Base-by-base conservation (phyloP, 2,797 vertebrate species). In the Sphenodon punctatus region DNA sequence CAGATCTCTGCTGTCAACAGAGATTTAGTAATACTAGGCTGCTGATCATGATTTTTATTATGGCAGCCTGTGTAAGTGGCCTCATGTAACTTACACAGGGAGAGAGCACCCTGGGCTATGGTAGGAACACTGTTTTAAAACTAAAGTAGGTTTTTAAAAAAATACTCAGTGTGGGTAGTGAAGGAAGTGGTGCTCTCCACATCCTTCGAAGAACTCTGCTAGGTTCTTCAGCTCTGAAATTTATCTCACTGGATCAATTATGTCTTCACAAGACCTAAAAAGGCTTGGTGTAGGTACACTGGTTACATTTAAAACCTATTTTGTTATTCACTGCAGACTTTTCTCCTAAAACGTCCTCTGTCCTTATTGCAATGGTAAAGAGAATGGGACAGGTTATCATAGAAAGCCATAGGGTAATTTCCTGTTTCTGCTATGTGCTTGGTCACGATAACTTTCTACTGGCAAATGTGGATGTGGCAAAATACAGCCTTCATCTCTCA, bases 21-120 rank as follows among this genome's bases (percentile, higher is more conserved):
- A 78, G 81, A 88, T 82, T 85, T 89, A 88, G 78, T 90, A 81
- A 82, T 85, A 72, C 69, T 78, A 90, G 65, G 77, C 61, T 70
- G 39, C 72, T 85, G 41, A 38, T 3, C 1, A 58, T 80, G 85
- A 87, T 14, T 75, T 91, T 92, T 81, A 87, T 67, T 76, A 71
- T 68, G 30, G 56, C 34, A 27, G 72, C 53, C 70, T 13, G 3
- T 65, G 67, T 61, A 80, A 75, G 64, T 7, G 30, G 60, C 60
- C 75, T 85, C 42, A 58, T 82, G 73, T 78, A 79, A 86, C 64
- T 71, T 39, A 66, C 55, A 76, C 69, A 84, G 67, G 74, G 80
- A 89, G 38, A 75, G 71, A 70, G 48, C 76, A 75, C 76, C 77
- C 77, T 75, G 55, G 81, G 77, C 73, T 67, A 49, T 2, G 10